Percentiles rank a stretch among this genome's conserved stretches.
Conservation (phyloP, 1,140 invertebrate genomes). For the Drosophila mauritiana region DNA sequence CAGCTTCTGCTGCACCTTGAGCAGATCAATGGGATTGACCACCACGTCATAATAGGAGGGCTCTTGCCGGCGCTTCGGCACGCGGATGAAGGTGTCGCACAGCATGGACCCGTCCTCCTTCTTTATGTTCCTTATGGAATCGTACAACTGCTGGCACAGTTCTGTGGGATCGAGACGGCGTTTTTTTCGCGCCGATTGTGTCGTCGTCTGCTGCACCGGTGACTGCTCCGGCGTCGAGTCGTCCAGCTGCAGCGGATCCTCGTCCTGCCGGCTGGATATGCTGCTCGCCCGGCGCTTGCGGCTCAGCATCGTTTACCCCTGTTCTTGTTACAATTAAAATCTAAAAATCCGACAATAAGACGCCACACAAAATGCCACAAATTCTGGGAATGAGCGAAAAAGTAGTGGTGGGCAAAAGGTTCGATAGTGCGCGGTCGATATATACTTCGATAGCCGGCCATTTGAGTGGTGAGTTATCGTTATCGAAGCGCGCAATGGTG, state of each 20-base stretch:
- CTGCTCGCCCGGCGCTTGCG: slow-evolving; percentile 82
- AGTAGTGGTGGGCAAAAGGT: neutral
- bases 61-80: slow-evolving; percentile 95
- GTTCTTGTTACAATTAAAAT: slow-evolving; percentile 6
- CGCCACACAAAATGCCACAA: slow-evolving; percentile 54
- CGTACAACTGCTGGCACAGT: slow-evolving; percentile 96
- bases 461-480: slow-evolving; percentile 2
- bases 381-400: slow-evolving; percentile 25
- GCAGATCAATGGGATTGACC: slow-evolving; percentile 95
- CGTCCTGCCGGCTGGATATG: slow-evolving; percentile 76
- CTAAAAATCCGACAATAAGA: slow-evolving; percentile 41
- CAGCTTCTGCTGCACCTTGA: slow-evolving; percentile 96
- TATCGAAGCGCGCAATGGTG: neutral
- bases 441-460: neutral
- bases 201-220: slow-evolving; percentile 69
- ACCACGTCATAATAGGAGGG: slow-evolving; percentile 96
- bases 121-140: slow-evolving; percentile 95
- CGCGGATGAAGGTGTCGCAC: slow-evolving; percentile 97
- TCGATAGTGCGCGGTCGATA: neutral
- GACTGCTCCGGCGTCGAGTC: slow-evolving; percentile 87
- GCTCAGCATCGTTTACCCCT: slow-evolving; percentile 65
- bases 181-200: slow-evolving; percentile 76
- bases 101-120: slow-evolving; percentile 95
- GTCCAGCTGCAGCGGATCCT: slow-evolving; percentile 79
- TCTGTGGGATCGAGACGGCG: slow-evolving; percentile 87